These are phyloP conservation scores for Noctua fimbriata DNA, from an alignment of 2,888 invertebrate genomes.

Conservation along the genomic window DNA sequence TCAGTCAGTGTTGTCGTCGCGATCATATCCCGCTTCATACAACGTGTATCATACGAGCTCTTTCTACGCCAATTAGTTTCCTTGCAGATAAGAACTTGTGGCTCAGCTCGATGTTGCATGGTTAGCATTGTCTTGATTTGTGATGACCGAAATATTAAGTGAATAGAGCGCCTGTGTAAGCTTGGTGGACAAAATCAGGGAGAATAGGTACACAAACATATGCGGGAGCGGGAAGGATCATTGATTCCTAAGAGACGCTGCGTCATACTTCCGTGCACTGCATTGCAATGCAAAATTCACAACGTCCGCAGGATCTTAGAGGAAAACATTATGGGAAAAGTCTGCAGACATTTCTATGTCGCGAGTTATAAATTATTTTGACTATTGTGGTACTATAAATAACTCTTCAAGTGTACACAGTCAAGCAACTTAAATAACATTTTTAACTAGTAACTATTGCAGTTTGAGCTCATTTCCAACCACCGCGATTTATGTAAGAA, in stretches of 20 bases:
- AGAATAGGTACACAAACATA: constrained; percentile 67
- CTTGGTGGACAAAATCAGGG: constrained; percentile 67
- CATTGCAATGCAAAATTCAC: constrained; percentile 73
- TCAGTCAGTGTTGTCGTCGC: constrained; percentile 73
- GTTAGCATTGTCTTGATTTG: constrained; percentile 9
- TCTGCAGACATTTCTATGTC: constrained; percentile 27
- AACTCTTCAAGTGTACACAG: background rate
- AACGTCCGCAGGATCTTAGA: constrained; percentile 47
- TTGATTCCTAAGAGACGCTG: constrained; percentile 76
- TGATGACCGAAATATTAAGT: constrained; percentile 18
- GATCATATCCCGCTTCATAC: constrained; percentile 68
- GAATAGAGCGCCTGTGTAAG: constrained; percentile 18
- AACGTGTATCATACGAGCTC: constrained; percentile 43
- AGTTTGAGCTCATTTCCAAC: background rate
- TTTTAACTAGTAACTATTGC: background rate
- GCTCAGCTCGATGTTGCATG: constrained; percentile 6
- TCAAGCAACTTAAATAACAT: background rate
- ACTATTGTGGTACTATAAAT: background rate
- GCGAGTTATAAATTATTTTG: background rate
- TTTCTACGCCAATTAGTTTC: constrained; percentile 63
- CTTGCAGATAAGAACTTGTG: constrained; percentile 47
- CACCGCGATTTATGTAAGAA: background rate
- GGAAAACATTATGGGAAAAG: constrained; percentile 38
- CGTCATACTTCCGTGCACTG: constrained; percentile 77
- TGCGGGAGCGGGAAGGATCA: constrained; percentile 69